Conservation (phyloP, 2,888 invertebrate species). For the Lycophotia porphyrea region DNA sequence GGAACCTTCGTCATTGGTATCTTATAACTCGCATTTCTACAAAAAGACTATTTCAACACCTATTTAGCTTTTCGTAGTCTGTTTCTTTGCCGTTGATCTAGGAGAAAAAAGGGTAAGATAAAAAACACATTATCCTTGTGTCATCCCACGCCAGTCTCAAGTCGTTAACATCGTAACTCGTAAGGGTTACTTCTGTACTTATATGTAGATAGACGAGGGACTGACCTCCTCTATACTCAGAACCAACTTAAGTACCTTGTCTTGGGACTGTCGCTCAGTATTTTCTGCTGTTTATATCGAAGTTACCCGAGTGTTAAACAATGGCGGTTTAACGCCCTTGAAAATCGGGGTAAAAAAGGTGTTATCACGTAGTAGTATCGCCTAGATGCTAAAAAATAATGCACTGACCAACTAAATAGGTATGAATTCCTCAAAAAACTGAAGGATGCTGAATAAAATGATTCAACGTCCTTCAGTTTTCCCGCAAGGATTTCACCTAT, state of each 20-base stretch:
- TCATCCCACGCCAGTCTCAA: slow-evolving; percentile 52
- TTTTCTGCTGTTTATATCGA: slow-evolving; percentile 11
- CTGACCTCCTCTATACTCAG: slow-evolving; percentile 35
- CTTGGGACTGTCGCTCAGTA: slow-evolving; percentile 18
- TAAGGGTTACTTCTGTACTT: slow-evolving; percentile 40
- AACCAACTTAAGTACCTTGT: slow-evolving; percentile 18
- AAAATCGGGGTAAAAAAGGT: too few species aligned
- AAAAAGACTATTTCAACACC: not conserved
- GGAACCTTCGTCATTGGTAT: too few species aligned
- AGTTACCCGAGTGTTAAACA: not conserved
- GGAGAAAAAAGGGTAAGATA: slow-evolving; percentile 43
- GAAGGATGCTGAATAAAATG: not conserved
- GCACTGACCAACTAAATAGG: not conserved
- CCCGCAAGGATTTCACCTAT: not conserved
- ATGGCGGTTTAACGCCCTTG: too few species aligned
- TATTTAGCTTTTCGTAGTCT: slow-evolving; percentile 1
- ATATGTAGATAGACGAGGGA: slow-evolving; percentile 41
- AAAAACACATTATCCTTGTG: slow-evolving; percentile 48
- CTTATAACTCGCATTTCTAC: slow-evolving; percentile 2
- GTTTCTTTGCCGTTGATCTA: slow-evolving; percentile 24
- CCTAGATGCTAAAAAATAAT: not conserved
- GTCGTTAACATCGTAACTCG: slow-evolving; percentile 58
- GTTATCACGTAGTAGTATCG: too few species aligned
- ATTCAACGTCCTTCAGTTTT: too few species aligned
- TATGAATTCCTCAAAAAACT: not conserved